Base-by-base conservation (phyloP, 2,888 invertebrate genomes). In the Leptarthrus brevirostris region DNA sequence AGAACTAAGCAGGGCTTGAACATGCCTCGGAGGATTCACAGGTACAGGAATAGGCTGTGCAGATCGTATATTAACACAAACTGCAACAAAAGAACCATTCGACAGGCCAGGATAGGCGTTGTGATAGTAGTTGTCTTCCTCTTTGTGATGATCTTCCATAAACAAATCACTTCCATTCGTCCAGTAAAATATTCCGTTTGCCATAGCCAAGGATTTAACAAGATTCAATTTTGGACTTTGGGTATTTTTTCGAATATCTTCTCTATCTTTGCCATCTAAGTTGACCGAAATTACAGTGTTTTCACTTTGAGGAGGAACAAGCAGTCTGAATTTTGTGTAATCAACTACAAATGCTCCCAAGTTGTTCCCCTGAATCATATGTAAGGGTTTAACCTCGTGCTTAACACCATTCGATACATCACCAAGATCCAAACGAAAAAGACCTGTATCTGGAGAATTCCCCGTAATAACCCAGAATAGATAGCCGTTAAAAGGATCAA, bases 401-500 rank as follows among this genome's bases (percentile, higher is more conserved):
- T 89, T 90, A 1, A 92, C 89, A 1, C 92, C 92, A 79, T 92
- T 92, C 72, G 91, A 91, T 61, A 93, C 90, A 78, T 92, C 91
- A 0, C 91, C 90, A 53, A 95, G 86, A 80, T 95, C 94, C 18
- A 94, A 82, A 34, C 93, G 87, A 82, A 91, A 94, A 5, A 95
- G 83, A 1, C 94, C 94, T 3, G 89, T 89, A 30, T 88, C 87
- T 1, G 76, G 73, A 8, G 66, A 26, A 4, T 83, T 83, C 18
- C 88, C 89, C 73, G 87, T 86, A 70, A 90, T 84, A 3, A 90
- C 89, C 92, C 93, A 95, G 83, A 95, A 96, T 24, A 96, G 84
- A 83, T 92, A 96, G 5, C 97, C 97, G 83, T 97, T 97, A 80
- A 93, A 91, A 34, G 97, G 95, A 86, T 97, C 97, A 0, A 96